Percentiles rank a stretch among this genome's conserved stretches.
phyloP scores from a whole-genome alignment of 2,113 vertebrate genomes.

The Pheucticus melanocephalus region DNA sequence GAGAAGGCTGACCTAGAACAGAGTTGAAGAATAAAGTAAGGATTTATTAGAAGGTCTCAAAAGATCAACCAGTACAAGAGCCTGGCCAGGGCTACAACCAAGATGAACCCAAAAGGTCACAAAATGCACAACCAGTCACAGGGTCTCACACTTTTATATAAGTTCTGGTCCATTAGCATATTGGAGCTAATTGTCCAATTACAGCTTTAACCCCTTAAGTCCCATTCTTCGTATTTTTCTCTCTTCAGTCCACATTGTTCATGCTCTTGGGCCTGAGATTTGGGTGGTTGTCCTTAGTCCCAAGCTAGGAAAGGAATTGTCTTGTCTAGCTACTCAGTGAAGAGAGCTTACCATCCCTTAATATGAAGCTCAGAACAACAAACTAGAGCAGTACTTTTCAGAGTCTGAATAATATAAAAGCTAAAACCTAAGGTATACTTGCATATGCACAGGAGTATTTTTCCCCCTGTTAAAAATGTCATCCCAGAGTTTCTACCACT shows the following conservation, averaged over 20 bases:
- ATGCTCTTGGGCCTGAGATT: neutral
- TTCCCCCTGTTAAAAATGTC: neutral
- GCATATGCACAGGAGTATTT: neutral
- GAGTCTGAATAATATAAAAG: neutral
- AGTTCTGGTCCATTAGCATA: neutral
- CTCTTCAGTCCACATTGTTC: neutral
- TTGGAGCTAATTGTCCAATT: neutral
- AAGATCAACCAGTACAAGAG: neutral
- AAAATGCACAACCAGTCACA: fast-evolving
- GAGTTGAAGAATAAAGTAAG: neutral
- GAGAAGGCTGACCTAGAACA: neutral
- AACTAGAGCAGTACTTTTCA: neutral
- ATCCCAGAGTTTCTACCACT: neutral
- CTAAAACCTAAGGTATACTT: neutral
- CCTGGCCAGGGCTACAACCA: neutral
- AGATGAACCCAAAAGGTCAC: neutral
- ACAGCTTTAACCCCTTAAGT: neutral
- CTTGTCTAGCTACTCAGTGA: neutral
- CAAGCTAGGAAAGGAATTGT: neutral
- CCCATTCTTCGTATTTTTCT: neutral
- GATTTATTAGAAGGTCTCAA: neutral
- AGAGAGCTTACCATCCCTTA: neutral
- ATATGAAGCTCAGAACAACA: neutral
- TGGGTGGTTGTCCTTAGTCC: neutral
- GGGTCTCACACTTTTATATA: neutral